Percentiles rank a stretch among this genome's conserved stretches.
Evolutionary conservation across 2,888 invertebrate species (phyloP).

Genomic region (Serripes groenlandicus): DNA sequence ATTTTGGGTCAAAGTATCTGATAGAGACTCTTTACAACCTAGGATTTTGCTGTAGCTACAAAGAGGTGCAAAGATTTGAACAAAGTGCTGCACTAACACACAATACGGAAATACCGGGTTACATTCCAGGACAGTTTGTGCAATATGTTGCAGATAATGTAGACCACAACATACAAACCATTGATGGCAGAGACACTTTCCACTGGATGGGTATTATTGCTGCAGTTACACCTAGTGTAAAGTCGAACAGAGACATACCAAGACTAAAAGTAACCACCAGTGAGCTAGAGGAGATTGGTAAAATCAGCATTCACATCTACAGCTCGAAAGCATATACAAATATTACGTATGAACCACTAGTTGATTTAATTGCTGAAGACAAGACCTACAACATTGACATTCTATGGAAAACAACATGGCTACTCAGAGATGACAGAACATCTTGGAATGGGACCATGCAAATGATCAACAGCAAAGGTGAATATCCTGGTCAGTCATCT

Average conservation of each 20-base stretch:
- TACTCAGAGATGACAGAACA: neutral
- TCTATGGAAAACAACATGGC: slow-evolving; percentile 26
- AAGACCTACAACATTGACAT: slow-evolving; percentile 5
- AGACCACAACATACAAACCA: slow-evolving; percentile 30
- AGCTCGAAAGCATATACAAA: neutral
- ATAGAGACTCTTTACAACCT: too few species aligned
- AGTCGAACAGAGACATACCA: neutral
- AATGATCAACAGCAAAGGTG: neutral
- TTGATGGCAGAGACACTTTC: slow-evolving; percentile 31
- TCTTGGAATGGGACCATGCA: slow-evolving; percentile 30
- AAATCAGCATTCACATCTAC: slow-evolving; percentile 15
- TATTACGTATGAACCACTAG: neutral
- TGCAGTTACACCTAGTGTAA: slow-evolving; percentile 6
- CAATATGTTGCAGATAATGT: too few species aligned
- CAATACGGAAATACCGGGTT: too few species aligned
- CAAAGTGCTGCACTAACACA: too few species aligned
- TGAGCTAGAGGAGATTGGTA: neutral
- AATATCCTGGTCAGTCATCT: neutral
- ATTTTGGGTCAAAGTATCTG: too few species aligned
- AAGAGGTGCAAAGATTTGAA: too few species aligned
- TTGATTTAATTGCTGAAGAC: neutral
- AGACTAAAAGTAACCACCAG: neutral
- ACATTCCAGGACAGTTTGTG: too few species aligned
- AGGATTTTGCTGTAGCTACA: too few species aligned
- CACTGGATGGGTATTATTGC: slow-evolving; percentile 33